Evolutionary conservation across 2,113 vertebrate species (phyloP).

Genomic region (Ctenomys sociabilis): DNA sequence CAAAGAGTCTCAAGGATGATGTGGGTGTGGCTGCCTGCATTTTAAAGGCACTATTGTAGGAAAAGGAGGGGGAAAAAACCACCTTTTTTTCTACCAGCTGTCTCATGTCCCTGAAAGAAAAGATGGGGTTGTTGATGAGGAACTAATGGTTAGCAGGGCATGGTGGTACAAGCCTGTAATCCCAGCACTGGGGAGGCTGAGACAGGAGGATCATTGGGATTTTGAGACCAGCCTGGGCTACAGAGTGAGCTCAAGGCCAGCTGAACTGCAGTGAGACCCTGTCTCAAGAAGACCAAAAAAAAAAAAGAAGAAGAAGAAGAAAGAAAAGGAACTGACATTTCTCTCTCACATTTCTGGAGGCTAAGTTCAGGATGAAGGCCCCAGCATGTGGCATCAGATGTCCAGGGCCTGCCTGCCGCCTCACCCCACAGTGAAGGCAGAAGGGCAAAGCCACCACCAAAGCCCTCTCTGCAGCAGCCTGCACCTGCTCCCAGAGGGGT

Average conservation of each 20-base stretch:
- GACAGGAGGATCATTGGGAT: no score
- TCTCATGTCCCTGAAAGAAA: neutral
- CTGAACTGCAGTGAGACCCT: no score
- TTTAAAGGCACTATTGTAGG: neutral
- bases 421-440: no score
- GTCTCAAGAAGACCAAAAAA: no score
- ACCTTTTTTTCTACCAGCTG: neutral
- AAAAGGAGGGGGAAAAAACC: neutral
- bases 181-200: no score
- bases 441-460: fast-evolving
- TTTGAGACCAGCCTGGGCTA: no score
- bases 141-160: no score
- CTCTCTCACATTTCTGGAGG: neutral
- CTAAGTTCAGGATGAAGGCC: neutral
- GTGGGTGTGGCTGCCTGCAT: no score
- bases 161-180: no score
- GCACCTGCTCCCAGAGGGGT: neutral
- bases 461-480: neutral
- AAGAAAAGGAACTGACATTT: neutral
- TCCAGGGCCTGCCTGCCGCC: neutral
- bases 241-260: no score
- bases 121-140: neutral
- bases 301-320: no score
- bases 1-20: neutral
- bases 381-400: neutral